Conservation (phyloP, 2,888 invertebrate genomes). For the Hesperia comma region DNA sequence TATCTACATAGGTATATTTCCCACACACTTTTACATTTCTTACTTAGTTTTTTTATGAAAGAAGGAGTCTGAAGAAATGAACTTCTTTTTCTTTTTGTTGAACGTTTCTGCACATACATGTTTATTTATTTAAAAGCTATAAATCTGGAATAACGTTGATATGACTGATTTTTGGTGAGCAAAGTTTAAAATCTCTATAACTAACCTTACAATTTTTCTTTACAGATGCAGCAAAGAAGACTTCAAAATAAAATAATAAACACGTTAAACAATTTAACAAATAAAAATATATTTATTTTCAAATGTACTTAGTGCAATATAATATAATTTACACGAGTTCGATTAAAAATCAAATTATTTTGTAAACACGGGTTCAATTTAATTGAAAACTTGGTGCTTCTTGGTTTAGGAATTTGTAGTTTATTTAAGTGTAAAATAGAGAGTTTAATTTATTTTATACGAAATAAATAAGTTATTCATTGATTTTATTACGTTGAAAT, state of each 20-base stretch:
- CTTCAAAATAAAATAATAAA: slow-evolving; percentile 42
- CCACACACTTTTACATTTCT: too few relatives aligned
- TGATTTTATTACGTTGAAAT: slow-evolving; percentile 8
- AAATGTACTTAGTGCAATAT: slow-evolving; percentile 67
- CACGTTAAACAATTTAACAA: slow-evolving; percentile 43
- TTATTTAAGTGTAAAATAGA: slow-evolving; percentile 20
- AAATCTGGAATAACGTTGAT: too few relatives aligned
- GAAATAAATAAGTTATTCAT: slow-evolving; percentile 40
- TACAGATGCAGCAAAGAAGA: slow-evolving; percentile 60
- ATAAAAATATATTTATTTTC: slow-evolving; percentile 51
- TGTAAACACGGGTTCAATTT: slow-evolving; percentile 53
- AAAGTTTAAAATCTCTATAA: too few relatives aligned
- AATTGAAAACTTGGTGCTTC: slow-evolving; percentile 50
- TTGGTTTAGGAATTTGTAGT: slow-evolving; percentile 26
- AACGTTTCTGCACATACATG: too few relatives aligned
- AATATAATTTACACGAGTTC: slow-evolving; percentile 49
- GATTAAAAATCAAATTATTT: slow-evolving; percentile 51
- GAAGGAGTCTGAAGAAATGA: too few relatives aligned
- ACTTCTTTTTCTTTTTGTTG: too few relatives aligned
- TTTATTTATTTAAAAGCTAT: too few relatives aligned
- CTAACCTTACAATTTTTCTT: slow-evolving; percentile 32
- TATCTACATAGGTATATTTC: too few relatives aligned
- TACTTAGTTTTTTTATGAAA: too few relatives aligned
- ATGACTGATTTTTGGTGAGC: too few relatives aligned
- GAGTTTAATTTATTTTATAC: slow-evolving; percentile 35